Conservation (phyloP, 2,888 invertebrate genomes). For the Terebella lapidaria region DNA sequence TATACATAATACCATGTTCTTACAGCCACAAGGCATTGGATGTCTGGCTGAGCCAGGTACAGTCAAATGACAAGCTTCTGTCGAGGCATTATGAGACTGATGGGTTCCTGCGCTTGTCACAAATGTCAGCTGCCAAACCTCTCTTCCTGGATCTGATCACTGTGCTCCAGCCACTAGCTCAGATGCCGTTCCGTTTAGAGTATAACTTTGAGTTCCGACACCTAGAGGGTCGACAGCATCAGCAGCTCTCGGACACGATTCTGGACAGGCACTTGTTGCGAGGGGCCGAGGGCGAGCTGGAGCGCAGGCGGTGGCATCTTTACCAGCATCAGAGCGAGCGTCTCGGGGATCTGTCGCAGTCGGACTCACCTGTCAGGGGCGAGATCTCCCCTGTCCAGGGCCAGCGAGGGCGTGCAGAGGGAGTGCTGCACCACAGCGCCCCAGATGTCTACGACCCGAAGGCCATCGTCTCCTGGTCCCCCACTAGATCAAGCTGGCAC, state of each 20-base stretch:
- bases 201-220: constrained; percentile 10
- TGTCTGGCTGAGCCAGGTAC: constrained; percentile 82
- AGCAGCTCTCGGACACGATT: constrained; percentile 17
- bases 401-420: not conserved
- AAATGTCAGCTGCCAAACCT: constrained; percentile 61
- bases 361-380: not conserved
- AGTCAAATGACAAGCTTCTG: constrained; percentile 76
- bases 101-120: constrained; percentile 66
- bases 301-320: constrained; percentile 5
- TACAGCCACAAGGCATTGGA: constrained; percentile 77
- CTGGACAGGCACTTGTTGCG: constrained; percentile 20
- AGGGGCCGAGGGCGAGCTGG: constrained; percentile 7
- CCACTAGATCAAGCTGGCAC: not conserved
- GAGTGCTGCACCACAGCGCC: not conserved
- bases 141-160: constrained; percentile 70
- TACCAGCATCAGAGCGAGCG: not conserved
- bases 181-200: constrained; percentile 76
- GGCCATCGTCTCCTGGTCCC: not conserved
- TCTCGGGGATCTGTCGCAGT: not conserved
- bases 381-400: not conserved
- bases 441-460: not conserved
- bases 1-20: too few relatives aligned
- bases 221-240: constrained; percentile 13
- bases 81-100: constrained; percentile 74
- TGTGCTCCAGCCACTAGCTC: constrained; percentile 73